Evolutionary conservation across 2,888 invertebrate species (phyloP).

Genomic region (Drosophila fungiperda): DNA sequence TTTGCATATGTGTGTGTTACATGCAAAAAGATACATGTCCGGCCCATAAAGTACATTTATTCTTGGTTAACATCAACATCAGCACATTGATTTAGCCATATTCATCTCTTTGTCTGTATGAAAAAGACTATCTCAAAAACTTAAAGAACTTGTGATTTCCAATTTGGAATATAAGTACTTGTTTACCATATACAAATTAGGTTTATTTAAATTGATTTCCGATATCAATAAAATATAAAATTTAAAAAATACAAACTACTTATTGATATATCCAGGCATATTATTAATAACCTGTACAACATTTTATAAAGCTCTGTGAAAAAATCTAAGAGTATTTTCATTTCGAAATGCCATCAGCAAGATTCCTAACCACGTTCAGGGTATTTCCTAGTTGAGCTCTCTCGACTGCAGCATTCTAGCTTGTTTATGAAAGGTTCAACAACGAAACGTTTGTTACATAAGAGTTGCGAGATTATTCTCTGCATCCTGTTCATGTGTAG

Average conservation of each 20-base stretch:
- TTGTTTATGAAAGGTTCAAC: constrained; percentile 10
- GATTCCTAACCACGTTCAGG: background rate
- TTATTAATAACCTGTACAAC: background rate
- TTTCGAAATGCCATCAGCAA: background rate
- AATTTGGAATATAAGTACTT: background rate
- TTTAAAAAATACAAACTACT: background rate
- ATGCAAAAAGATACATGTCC: background rate
- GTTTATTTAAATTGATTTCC: background rate
- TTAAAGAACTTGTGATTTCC: background rate
- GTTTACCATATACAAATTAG: background rate
- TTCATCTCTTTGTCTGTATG: background rate
- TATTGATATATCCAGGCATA: background rate
- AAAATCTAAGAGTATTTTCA: background rate
- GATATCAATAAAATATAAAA: background rate
- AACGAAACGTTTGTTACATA: background rate
- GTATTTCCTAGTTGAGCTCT: constrained; percentile 9
- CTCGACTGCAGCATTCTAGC: background rate
- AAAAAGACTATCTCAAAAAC: background rate
- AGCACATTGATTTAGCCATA: background rate
- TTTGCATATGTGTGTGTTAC: background rate
- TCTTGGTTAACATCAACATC: background rate
- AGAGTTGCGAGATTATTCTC: constrained; percentile 12
- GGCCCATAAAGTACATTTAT: background rate
- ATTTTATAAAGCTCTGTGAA: too few relatives aligned
- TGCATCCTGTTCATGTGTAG: background rate